A percentile compares a stretch with the other conserved stretches of the same genome.
Conservation (phyloP, 2,888 invertebrate species). For the Parnassius mnemosyne region DNA sequence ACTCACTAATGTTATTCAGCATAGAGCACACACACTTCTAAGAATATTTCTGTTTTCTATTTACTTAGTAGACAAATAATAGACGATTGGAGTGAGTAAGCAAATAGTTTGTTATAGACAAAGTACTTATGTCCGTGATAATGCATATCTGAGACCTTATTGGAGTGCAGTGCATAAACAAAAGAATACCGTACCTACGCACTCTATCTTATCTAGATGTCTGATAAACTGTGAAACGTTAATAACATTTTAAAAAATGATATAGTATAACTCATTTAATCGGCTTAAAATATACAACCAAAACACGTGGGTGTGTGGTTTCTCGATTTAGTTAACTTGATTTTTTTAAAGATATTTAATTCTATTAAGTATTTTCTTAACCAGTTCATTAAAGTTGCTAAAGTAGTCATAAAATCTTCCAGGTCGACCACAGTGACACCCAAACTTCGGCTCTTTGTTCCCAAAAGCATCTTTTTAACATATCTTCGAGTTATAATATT, state of each 20-base stretch:
- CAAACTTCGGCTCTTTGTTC: too few species aligned
- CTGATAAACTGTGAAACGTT: conserved; percentile 63
- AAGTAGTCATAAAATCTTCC: too few species aligned
- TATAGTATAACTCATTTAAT: conserved; percentile 40
- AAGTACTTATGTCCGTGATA: conserved; percentile 53
- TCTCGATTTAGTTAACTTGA: too few species aligned
- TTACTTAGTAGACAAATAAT: conserved; percentile 48
- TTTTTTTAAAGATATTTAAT: too few species aligned
- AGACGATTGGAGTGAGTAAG: conserved; percentile 54
- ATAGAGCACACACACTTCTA: conserved; percentile 4
- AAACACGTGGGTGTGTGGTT: too few species aligned
- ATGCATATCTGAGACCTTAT: conserved; percentile 64
- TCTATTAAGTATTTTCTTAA: too few species aligned
- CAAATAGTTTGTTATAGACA: conserved; percentile 42
- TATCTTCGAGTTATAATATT: too few species aligned
- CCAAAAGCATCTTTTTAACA: too few species aligned
- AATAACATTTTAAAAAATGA: conserved; percentile 51
- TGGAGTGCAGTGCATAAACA: conserved; percentile 68
- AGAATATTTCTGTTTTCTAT: conserved; percentile 19
- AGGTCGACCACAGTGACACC: too few species aligned
- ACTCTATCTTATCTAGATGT: conserved; percentile 64
- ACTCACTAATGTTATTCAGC: not conserved
- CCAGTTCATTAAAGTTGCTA: too few species aligned
- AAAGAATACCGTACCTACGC: conserved; percentile 57
- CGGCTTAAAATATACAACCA: not conserved